Conservation (phyloP, 2,888 invertebrate genomes). For the Zele albiditarsus region DNA sequence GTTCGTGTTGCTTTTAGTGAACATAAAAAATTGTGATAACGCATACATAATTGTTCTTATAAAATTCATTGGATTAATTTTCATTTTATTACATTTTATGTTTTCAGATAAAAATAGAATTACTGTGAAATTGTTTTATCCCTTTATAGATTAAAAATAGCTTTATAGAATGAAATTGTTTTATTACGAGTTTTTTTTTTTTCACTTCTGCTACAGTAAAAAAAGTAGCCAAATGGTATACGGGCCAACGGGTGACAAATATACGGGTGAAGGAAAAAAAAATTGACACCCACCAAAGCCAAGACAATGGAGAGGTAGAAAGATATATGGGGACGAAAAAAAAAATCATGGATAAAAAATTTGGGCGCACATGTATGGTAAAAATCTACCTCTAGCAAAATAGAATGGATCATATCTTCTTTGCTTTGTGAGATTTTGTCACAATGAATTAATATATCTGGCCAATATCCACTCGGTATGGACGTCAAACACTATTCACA, state of each 20-base stretch:
- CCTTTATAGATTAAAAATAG: too few species aligned
- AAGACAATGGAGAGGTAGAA: conserved; percentile 1
- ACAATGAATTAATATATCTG: background rate
- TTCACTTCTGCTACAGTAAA: background rate
- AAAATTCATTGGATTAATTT: background rate
- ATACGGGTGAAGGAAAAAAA: background rate
- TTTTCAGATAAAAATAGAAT: background rate
- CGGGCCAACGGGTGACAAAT: background rate
- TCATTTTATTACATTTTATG: background rate
- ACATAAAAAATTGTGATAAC: background rate
- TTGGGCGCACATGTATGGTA: background rate
- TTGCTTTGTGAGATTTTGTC: background rate
- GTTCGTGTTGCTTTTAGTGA: background rate
- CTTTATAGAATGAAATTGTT: too few species aligned
- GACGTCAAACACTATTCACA: too few species aligned
- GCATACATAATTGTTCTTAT: background rate
- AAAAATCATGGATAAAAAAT: background rate
- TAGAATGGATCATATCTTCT: background rate
- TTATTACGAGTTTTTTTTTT: conserved; percentile 1
- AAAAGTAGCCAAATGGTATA: background rate
- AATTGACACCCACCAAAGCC: background rate
- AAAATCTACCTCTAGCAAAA: background rate
- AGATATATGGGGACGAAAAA: background rate
- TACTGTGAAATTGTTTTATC: too few species aligned
- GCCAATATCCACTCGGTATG: too few species aligned